phyloP scores from a whole-genome alignment of 2,797 vertebrate genomes.

The Pseudotriccus pelzelni region DNA sequence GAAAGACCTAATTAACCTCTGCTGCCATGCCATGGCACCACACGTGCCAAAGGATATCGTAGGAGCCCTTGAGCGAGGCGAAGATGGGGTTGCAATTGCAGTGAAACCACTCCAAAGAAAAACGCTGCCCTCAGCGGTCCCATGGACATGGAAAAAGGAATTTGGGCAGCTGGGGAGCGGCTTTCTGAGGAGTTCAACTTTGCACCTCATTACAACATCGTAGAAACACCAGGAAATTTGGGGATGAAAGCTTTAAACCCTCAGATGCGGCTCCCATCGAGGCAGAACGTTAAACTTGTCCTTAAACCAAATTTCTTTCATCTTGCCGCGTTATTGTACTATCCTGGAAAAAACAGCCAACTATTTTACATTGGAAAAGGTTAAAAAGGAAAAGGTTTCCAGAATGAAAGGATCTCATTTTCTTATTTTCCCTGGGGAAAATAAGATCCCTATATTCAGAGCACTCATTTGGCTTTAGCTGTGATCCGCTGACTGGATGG shows the following conservation, averaged over 20 bases:
- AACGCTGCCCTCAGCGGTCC: neutral
- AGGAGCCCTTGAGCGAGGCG: accelerated
- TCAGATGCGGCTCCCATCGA: accelerated
- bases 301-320: neutral
- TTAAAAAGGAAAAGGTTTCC: neutral
- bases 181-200: neutral
- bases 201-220: accelerated
- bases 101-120: neutral
- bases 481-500: neutral
- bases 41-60: accelerated
- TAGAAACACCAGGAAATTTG: neutral
- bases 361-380: neutral
- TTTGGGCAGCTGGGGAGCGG: accelerated
- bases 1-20: neutral
- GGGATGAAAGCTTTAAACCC: neutral
- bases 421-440: neutral
- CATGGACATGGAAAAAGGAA: neutral
- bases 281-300: neutral
- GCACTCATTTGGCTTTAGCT: neutral
- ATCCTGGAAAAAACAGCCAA: neutral
- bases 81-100: neutral
- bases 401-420: neutral
- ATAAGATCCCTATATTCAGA: neutral
- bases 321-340: neutral
- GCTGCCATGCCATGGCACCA: neutral